Base-by-base conservation (phyloP, 2,797 vertebrate genomes). In the Cirrhinus mrigala region DNA sequence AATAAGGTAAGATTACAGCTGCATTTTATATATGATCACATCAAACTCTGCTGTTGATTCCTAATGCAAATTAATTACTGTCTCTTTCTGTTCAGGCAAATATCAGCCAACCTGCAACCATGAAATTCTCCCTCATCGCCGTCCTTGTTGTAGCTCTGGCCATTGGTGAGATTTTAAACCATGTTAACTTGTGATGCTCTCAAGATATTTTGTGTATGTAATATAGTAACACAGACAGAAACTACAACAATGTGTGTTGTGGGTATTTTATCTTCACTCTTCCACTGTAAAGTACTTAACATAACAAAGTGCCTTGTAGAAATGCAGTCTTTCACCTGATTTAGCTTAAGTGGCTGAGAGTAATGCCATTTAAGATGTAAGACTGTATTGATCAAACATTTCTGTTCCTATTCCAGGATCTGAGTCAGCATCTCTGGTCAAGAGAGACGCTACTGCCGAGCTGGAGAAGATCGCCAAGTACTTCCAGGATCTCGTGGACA, bases 81-180 rank as follows among this genome's bases (percentile, higher is more conserved):
- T 85, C 20, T 37, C 20, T 82, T 15, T 48, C 18, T 84, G 1
- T n/a, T 46, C 6, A 93, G 92, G 85, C 81, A 70, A 80, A 7
- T 88, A 50, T 82, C 15, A 0, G 68, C 85, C 87, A 73, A 84
- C 88, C 78, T 74, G 89, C 89, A 92, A 82, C 66, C 91, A 95
- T 95, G 94, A 94, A 92, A 77, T 90, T 92, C 84, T 91, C 91
- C 78, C 80, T 93, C 0, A 33, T 93, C 6, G 78, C 89, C 46
- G 40, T 87, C 80, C 82, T 95, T 81, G 24, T 92, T 8, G 78
- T 92, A 12, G 79, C 90, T 33, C 89, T 94, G 90, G 92, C 92
- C 73, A 87, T 94, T 54, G 90, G 93, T 95, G 84, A 94, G 84
- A 74, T 10, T 84, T 78, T 69, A 78, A 52, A 22, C 14, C 14